Evolutionary conservation across 2,113 vertebrate genomes (phyloP), one percentile per base, ranked within the genome.

Genomic region (Corynorhinus townsendii): DNA sequence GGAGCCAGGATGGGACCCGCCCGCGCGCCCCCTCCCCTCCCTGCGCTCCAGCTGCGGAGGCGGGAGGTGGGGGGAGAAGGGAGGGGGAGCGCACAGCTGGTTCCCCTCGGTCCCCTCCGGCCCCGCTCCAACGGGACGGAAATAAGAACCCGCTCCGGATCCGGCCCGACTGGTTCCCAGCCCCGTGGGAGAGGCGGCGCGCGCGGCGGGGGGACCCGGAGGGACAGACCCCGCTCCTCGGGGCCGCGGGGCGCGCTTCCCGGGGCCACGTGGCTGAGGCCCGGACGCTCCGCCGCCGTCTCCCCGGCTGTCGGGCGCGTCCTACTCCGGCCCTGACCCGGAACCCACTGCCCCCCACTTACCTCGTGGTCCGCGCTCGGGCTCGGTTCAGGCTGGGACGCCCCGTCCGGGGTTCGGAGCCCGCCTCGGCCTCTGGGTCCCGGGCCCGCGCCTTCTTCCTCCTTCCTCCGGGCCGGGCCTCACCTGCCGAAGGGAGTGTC

Each of bases 401-500:
- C 73, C 15, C 30, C 20, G 40, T 86, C 64, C 71, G 35, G 3
- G 28, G 40, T 45, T 64, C 19, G 7, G 47, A 56, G 49, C 54
- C 54, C 22, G 28, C 93, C 95, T 66, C 76, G 2, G 64, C 64
- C 88, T 66, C 59, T 76, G 11, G 7, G 35, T 54, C 35, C 82
- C 56, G 7, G 3, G 69, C 47, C 33, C 9, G 26, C 20, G 10
- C 68, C 75, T 76, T 45, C 89, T 84, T 59, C 84, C 90, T 91
- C 26, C 84, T 94, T 86, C 88, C 94, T 89, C 68, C 30, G 0
- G 75, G 90, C 64, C 20, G 73, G 87, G 52, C 71, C 66, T 90
- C 89, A 92, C 97, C 97, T 95, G 95, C 89, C 85, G 71, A 66
- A 77, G 89, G 80, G 85, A 86, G 49, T 17, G 66, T 75, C 90